Conservation (phyloP, 2,888 invertebrate species). For the Cancer borealis region DNA sequence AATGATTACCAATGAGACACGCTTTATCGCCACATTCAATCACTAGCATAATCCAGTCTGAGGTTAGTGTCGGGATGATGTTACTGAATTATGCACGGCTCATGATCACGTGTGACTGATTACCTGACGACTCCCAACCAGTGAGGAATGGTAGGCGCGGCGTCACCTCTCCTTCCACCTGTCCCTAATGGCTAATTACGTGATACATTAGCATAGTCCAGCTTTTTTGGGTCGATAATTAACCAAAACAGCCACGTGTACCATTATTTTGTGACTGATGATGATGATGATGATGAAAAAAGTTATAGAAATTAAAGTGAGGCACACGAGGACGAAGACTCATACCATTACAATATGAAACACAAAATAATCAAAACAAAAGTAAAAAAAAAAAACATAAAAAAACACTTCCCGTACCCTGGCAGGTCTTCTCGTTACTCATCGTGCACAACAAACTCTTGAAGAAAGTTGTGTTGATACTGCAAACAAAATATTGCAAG, state of each 20-base stretch:
- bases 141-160: not conserved
- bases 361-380: not conserved
- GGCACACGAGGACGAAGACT: not conserved
- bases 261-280: not conserved
- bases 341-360: not conserved
- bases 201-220: not conserved
- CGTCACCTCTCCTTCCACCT: not conserved
- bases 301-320: not conserved
- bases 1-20: conserved; percentile 30
- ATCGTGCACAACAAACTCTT: conserved; percentile 49
- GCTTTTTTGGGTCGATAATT: not conserved
- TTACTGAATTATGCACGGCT: conserved; percentile 28
- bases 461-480: conserved; percentile 65
- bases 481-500: conserved; percentile 62
- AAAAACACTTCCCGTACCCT: not conserved
- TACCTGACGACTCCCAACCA: not conserved
- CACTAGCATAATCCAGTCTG: conserved; percentile 28
- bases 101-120: conserved; percentile 28
- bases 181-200: not conserved
- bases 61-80: conserved; percentile 16
- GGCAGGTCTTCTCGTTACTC: conserved; percentile 45
- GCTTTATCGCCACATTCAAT: conserved; percentile 43
- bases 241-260: not conserved
- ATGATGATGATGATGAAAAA: not conserved
- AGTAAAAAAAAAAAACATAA: not conserved